Conservation (phyloP, 2,113 vertebrate species). For the Scomber japonicus region DNA sequence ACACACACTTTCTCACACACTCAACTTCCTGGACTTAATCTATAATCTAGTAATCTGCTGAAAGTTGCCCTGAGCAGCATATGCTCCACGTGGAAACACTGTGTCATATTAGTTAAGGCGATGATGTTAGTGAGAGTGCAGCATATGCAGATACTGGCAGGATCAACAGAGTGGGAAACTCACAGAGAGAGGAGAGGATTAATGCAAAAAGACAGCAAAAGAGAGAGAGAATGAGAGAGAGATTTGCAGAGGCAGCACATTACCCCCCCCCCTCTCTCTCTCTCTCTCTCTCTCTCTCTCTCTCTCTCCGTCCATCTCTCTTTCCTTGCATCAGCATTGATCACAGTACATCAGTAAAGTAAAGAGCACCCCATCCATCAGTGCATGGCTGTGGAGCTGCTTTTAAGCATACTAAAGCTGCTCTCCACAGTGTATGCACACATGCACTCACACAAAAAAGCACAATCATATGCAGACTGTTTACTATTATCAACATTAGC, state of each 20-base stretch:
- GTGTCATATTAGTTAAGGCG: constrained; percentile 75
- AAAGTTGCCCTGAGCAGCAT: constrained; percentile 72
- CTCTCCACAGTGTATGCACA: constrained; percentile 30
- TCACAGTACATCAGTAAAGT: constrained; percentile 79
- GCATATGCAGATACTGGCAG: constrained; percentile 75
- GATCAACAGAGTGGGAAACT: constrained; percentile 73
- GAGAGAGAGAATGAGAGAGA: constrained; percentile 45
- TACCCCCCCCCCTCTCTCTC: constrained; percentile 26
- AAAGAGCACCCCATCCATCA: constrained; percentile 80
- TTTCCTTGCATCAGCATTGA: constrained; percentile 80
- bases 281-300: not conserved
- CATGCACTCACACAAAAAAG: constrained; percentile 35
- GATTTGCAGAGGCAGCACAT: constrained; percentile 77
- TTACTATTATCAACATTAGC: constrained; percentile 27
- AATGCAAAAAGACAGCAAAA: constrained; percentile 66
- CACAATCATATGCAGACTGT: constrained; percentile 30
- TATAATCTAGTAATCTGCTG: constrained; percentile 82
- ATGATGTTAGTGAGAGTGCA: constrained; percentile 68
- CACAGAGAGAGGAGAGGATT: constrained; percentile 71
- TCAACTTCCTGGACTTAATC: constrained; percentile 60
- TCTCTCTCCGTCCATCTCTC: constrained; percentile 27
- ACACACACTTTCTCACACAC: constrained; percentile 20
- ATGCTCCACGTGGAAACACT: constrained; percentile 66
- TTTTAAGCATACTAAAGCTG: constrained; percentile 70
- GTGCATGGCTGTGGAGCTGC: constrained; percentile 58